Conservation (phyloP, 2,888 invertebrate species). For the Himalopsyche tibetana region DNA sequence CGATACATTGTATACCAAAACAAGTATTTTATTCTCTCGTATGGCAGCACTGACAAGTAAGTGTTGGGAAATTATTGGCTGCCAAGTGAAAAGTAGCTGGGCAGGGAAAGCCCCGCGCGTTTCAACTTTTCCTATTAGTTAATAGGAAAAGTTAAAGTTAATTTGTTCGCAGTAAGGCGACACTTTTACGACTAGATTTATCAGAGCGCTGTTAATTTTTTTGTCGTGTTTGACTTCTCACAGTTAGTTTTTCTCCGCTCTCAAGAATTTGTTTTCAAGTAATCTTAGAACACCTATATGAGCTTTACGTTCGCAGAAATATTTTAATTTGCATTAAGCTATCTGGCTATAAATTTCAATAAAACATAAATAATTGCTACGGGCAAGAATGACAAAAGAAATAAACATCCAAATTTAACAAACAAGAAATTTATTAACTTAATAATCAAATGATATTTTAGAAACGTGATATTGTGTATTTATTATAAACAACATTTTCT, state of each 20-base stretch:
- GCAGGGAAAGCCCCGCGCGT: not conserved
- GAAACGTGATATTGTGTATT: no score
- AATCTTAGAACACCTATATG: not conserved
- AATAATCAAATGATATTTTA: no score
- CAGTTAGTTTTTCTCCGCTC: not conserved
- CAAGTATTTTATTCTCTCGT: not conserved
- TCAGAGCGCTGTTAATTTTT: constrained; percentile 11
- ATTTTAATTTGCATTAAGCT: no score
- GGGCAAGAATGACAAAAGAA: no score
- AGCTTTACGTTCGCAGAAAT: no score
- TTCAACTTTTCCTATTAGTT: constrained; percentile 22
- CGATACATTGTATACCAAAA: no score
- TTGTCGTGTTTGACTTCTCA: constrained; percentile 7
- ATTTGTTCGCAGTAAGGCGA: constrained; percentile 6
- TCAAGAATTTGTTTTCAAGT: not conserved
- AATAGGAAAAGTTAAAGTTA: constrained; percentile 25
- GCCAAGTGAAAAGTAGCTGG: not conserved
- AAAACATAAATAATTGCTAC: no score
- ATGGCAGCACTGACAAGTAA: not conserved
- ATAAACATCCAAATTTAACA: no score
- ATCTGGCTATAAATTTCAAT: no score
- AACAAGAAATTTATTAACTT: no score
- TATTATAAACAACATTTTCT: no score
- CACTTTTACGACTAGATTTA: constrained; percentile 22
- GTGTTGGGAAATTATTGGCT: not conserved